Conservation (phyloP, 1,140 invertebrate species). For the Chymomyza costata region DNA sequence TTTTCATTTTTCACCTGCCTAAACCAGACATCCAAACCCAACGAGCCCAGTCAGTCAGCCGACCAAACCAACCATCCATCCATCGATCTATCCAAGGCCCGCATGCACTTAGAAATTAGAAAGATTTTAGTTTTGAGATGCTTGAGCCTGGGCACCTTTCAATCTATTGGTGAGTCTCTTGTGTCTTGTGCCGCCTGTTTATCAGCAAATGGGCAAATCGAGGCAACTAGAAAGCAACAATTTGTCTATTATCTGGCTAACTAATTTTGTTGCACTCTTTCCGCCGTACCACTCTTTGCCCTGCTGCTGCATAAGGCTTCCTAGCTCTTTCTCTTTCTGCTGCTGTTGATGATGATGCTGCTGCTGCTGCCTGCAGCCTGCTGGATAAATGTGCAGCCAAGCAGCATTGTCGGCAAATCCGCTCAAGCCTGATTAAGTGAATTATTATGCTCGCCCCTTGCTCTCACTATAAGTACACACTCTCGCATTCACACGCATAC, state of each 20-base stretch:
- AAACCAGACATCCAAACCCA: conserved; percentile 32
- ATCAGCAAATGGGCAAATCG: conserved; percentile 55
- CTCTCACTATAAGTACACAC: no score
- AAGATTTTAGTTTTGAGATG: no score
- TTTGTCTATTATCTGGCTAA: conserved; percentile 57
- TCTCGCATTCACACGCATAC: conserved; percentile 8
- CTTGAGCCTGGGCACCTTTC: background rate
- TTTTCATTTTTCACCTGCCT: conserved; percentile 69
- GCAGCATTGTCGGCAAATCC: conserved; percentile 42
- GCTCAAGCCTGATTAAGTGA: conserved; percentile 68
- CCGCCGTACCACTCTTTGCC: conserved; percentile 1
- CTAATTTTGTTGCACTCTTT: conserved; percentile 33
- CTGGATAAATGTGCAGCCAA: conserved; percentile 35
- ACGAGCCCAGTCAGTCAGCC: no score
- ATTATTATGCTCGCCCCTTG: conserved; percentile 50
- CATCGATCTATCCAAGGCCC: no score
- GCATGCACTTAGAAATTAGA: conserved; percentile 68
- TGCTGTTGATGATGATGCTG: background rate
- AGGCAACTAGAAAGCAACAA: conserved; percentile 46
- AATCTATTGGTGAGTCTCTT: no score
- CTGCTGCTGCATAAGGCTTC: background rate
- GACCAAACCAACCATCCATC: no score
- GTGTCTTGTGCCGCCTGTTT: conserved; percentile 32
- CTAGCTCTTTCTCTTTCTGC: background rate
- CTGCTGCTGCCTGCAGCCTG: conserved; percentile 23